Percentiles rank a stretch among this genome's conserved stretches.
These are phyloP conservation scores for Samia ricini DNA, from an alignment of 1,140 invertebrate genomes.

Conservation along the genomic window DNA sequence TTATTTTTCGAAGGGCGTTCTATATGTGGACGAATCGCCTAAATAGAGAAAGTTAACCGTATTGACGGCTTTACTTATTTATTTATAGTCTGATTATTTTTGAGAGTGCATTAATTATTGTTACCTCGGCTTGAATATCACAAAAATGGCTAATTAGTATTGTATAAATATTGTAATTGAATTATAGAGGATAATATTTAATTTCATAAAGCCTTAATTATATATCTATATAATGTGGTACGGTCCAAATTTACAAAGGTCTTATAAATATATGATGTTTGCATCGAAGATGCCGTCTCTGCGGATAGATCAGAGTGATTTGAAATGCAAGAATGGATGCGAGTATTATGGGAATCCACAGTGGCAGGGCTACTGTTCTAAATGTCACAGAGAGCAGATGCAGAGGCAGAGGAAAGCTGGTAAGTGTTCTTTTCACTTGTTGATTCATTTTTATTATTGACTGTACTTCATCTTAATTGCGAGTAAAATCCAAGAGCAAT, in stretches of 20 bases:
- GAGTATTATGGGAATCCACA: slow-evolving; percentile 98
- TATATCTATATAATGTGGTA: slow-evolving; percentile 49
- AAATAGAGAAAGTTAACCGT: neutral
- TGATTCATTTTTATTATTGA: slow-evolving; percentile 11
- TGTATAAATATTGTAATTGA: too few species aligned
- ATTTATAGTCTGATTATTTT: neutral
- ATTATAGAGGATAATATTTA: neutral
- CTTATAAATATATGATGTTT: slow-evolving; percentile 81
- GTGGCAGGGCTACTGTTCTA: slow-evolving; percentile 97
- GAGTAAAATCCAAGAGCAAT: too few species aligned
- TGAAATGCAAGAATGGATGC: slow-evolving; percentile 97
- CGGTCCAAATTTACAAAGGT: slow-evolving; percentile 70
- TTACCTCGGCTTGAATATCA: neutral
- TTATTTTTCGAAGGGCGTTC: neutral
- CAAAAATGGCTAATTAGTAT: neutral
- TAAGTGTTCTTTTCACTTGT: slow-evolving; percentile 37
- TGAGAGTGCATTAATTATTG: neutral
- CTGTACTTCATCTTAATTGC: too few species aligned
- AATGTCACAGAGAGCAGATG: slow-evolving; percentile 88
- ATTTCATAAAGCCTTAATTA: neutral
- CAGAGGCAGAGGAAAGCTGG: slow-evolving; percentile 80
- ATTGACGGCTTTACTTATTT: neutral
- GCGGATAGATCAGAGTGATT: slow-evolving; percentile 89
- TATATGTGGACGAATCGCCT: neutral
- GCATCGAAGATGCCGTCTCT: slow-evolving; percentile 85